Conservation (phyloP, 2,888 invertebrate genomes). For the Coremacera marginata region DNA sequence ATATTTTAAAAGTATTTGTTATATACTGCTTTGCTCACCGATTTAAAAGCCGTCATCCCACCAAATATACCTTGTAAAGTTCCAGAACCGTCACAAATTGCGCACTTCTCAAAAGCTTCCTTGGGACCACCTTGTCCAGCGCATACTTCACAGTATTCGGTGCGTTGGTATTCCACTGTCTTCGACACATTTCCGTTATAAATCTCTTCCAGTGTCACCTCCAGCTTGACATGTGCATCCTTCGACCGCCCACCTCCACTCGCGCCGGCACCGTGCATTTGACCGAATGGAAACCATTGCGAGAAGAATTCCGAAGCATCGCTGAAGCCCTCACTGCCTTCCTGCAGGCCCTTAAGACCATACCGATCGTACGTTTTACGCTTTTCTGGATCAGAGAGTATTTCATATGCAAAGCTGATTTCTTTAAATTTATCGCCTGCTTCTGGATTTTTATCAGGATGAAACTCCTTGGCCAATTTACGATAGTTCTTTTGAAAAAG, state of each 20-base stretch:
- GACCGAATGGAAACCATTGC: constrained; percentile 76
- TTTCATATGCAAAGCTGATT: constrained; percentile 95
- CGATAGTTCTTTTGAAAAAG: constrained; percentile 81
- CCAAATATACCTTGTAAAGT: constrained; percentile 60
- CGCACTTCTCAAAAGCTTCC: constrained; percentile 53
- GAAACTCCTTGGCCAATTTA: constrained; percentile 92
- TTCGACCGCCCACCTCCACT: constrained; percentile 76
- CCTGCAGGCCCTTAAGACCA: constrained; percentile 90
- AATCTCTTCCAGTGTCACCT: constrained; percentile 89
- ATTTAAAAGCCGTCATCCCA: constrained; percentile 67
- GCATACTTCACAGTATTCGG: constrained; percentile 60
- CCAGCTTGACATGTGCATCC: constrained; percentile 79
- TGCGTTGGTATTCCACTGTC: constrained; percentile 60
- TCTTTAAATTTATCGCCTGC: constrained; percentile 96
- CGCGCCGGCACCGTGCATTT: constrained; percentile 69
- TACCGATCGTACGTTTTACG: constrained; percentile 86
- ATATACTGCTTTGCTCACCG: constrained; percentile 72
- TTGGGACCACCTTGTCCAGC: constrained; percentile 63
- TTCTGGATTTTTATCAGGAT: constrained; percentile 91
- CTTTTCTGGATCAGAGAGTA: constrained; percentile 90
- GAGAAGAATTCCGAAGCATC: constrained; percentile 76
- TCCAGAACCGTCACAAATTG: constrained; percentile 64
- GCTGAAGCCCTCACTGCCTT: constrained; percentile 73
- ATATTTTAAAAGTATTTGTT: neutral
- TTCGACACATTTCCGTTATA: constrained; percentile 87